phyloP scores from a whole-genome alignment of 2,888 invertebrate species.

The Ennomos quercinarius region DNA sequence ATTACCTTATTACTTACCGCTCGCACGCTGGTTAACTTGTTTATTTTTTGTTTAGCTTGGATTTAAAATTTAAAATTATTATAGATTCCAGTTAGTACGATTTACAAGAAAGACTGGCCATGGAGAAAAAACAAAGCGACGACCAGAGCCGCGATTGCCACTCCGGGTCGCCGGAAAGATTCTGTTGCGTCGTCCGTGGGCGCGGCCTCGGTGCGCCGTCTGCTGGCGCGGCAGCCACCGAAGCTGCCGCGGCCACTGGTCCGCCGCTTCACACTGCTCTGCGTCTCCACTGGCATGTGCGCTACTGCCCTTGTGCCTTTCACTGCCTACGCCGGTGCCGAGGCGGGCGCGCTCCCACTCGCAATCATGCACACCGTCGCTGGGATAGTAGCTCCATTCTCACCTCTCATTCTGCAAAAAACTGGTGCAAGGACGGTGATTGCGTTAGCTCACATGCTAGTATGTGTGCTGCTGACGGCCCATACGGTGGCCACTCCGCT shows the following conservation, averaged over 20 bases:
- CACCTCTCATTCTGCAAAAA: constrained; percentile 75
- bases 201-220: constrained; percentile 90
- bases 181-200: constrained; percentile 91
- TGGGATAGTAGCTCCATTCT: constrained; percentile 82
- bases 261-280: constrained; percentile 81
- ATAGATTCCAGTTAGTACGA: constrained; percentile 74
- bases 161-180: constrained; percentile 84
- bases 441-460: constrained; percentile 81
- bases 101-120: constrained; percentile 79
- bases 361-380: constrained; percentile 87
- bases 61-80: too few species aligned
- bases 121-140: constrained; percentile 73
- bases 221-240: constrained; percentile 85
- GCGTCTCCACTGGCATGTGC: constrained; percentile 86
- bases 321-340: constrained; percentile 79
- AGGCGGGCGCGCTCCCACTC: constrained; percentile 87
- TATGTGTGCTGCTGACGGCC: constrained; percentile 86
- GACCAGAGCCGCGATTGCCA: constrained; percentile 47
- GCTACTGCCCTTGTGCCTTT: constrained; percentile 88
- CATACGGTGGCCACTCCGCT: constrained; percentile 80
- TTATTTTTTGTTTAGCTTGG: too few species aligned
- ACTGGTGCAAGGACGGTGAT: constrained; percentile 70
- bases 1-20: too few species aligned
- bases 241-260: constrained; percentile 80
- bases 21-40: too few species aligned